Base-by-base conservation (phyloP, 2,113 vertebrate genomes). In the Perca fluviatilis region DNA sequence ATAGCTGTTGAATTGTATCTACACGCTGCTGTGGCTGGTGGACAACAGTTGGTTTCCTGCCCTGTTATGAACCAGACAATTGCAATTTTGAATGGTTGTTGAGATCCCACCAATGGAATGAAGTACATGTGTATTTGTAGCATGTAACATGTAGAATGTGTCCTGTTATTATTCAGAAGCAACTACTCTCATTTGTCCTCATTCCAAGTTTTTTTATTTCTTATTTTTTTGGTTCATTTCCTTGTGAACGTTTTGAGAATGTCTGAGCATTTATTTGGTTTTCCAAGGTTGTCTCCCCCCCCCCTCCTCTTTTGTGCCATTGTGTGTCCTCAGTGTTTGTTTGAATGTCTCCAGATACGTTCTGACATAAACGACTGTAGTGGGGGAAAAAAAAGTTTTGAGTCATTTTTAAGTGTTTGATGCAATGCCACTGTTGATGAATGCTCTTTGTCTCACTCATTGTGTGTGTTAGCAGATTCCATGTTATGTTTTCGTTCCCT, bases 281-380 rank as follows among this genome's bases (percentile, higher is more conserved):
- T 46, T 40, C 23, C 86, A 83, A 83, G 81, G 82, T 90, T 87
- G 69, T 49, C 49, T 53, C 27, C 74, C 57, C 63, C 1, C 1
- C 27, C 27, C 61, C 47, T 10, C 16, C 19, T 33, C 53, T 75
- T 81, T 85, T 79, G 46, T 82, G 67, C 62, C 81, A 85, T 82
- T 89, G 87, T 83, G 80, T 84, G 79, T 84, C 83, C 80, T 76
- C 84, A 71, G 27, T 82, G 71, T 89, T 91, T 86, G 64, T 85
- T 89, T 90, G 74, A 92, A 76, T 82, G 84, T 90, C 83, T 84
- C 57, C 63, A 86, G 83, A 92, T 89, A 88, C 67, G 56, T 90
- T 78, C 21, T 30, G 65, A 67, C 65, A 50, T 16, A 46, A 67
- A 21, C 2, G 5, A 51, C 47, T 67, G 25, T 5, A 47, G 47